phyloP scores from a whole-genome alignment of 2,888 invertebrate species.

The Boloria euphrosyne region DNA sequence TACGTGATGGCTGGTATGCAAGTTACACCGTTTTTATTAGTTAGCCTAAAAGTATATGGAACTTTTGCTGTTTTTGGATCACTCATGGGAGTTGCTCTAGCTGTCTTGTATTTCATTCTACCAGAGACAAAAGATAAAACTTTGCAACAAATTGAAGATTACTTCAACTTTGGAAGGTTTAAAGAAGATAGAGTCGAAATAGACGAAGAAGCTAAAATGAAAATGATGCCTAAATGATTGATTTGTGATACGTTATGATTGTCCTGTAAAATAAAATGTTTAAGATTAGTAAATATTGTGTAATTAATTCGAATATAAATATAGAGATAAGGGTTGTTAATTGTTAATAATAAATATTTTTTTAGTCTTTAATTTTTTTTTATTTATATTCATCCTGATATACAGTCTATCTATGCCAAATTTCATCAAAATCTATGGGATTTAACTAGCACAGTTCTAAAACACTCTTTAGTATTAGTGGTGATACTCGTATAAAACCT shows the following conservation, averaged over 20 bases:
- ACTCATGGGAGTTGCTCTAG: slow-evolving; percentile 44
- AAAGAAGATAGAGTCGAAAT: slow-evolving; percentile 37
- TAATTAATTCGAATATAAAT: too few relatives aligned
- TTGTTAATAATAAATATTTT: too few relatives aligned
- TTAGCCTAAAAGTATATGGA: slow-evolving; percentile 54
- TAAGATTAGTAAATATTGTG: too few relatives aligned
- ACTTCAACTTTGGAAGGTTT: slow-evolving; percentile 51
- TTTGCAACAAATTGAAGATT: slow-evolving; percentile 51
- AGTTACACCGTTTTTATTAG: slow-evolving; percentile 53
- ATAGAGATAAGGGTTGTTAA: too few relatives aligned
- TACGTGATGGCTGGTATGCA: slow-evolving; percentile 52
- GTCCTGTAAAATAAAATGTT: background rate
- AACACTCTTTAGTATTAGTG: too few relatives aligned
- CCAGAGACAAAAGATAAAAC: slow-evolving; percentile 54
- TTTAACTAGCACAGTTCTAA: too few relatives aligned
- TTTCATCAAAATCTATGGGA: too few relatives aligned
- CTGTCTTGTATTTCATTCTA: slow-evolving; percentile 44
- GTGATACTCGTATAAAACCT: too few relatives aligned
- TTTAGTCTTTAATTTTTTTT: too few relatives aligned
- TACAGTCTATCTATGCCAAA: too few relatives aligned
- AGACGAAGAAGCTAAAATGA: slow-evolving; percentile 47
- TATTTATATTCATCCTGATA: too few relatives aligned
- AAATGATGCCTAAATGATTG: slow-evolving; percentile 40
- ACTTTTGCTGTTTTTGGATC: slow-evolving; percentile 59
- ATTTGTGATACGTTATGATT: background rate